Evolutionary conservation across 2,113 vertebrate species (phyloP).

Genomic region (Cromileptes altivelis): DNA sequence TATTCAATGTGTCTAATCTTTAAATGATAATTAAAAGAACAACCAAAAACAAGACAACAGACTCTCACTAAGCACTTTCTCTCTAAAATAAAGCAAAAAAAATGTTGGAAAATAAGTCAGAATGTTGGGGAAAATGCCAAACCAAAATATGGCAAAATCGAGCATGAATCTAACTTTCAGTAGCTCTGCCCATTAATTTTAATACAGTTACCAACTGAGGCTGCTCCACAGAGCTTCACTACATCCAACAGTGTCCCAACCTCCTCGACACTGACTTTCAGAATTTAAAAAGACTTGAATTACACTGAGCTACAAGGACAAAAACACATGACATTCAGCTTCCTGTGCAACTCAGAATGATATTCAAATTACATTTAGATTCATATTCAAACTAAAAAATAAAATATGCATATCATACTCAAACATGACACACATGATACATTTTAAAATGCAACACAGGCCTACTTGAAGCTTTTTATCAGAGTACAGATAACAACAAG

Average conservation of each 20-base stretch:
- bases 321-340: not conserved
- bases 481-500: no score
- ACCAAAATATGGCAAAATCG: not conserved
- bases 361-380: not conserved
- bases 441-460: not conserved
- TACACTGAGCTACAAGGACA: not conserved
- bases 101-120: not conserved
- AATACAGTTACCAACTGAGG: constrained; percentile 18
- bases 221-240: not conserved
- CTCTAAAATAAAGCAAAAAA: constrained; percentile 21
- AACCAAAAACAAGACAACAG: not conserved
- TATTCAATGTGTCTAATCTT: no score
- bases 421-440: not conserved
- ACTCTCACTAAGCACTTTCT: not conserved
- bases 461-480: not conserved
- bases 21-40: not conserved
- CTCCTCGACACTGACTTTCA: not conserved
- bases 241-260: not conserved
- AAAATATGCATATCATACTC: not conserved
- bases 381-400: not conserved
- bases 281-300: not conserved
- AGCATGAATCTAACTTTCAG: constrained; percentile 8
- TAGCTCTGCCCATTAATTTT: constrained; percentile 18
- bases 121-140: not conserved
- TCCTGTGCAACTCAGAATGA: not conserved